Evolutionary conservation across 2,888 invertebrate genomes (phyloP), one percentile per base, ranked within the genome.

Genomic region (Temnothorax ravouxi): DNA sequence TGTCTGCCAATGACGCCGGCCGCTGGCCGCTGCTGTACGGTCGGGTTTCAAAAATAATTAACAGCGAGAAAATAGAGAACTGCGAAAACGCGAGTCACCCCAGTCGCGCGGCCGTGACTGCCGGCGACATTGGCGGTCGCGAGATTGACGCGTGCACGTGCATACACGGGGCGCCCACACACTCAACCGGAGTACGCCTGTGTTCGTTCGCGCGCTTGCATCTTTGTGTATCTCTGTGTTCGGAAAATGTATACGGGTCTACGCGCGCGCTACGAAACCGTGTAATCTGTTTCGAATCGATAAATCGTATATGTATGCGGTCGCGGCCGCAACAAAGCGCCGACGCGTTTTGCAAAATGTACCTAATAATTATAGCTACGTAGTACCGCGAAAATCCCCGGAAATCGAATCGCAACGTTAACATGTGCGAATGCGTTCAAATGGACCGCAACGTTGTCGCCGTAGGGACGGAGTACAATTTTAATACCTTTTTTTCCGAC

Each of bases 281-380:
- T 61, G 38, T 74, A 87, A 82, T 80, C 66, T 67, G 77, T 81
- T 81, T 74, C 71, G 67, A 74, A 89, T 88, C 88, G 86, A 88
- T 88, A 89, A 89, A 87, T 87, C 82, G 74, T 59, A 18, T 81
- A 44, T n/a, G 9, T 77, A 5, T 47, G 47, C 18, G 67, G 44
- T 69, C 69, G 77, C 47, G 34, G 8, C 21, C 69, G 59, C 21
- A 25, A 80, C 59, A 69, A 56, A 56, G 69, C 59, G 21, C 44
- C 34, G 61, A 86, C 81, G 69, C 66, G 34, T 83, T 81, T 67
- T 76, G 47, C 44, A 59, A 81, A 82, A 72, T 72, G 38, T 76
- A 56, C 67, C 56, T 59, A 54, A 79, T 59, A 54, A 79, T 86
- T 64, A 50, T 25, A 44, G 18, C 44, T 8, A 59, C 11, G 18